Percentiles rank a stretch among this genome's conserved stretches.
Evolutionary conservation across 2,113 vertebrate species (phyloP).

Genomic region (Neodon shergylaensis): DNA sequence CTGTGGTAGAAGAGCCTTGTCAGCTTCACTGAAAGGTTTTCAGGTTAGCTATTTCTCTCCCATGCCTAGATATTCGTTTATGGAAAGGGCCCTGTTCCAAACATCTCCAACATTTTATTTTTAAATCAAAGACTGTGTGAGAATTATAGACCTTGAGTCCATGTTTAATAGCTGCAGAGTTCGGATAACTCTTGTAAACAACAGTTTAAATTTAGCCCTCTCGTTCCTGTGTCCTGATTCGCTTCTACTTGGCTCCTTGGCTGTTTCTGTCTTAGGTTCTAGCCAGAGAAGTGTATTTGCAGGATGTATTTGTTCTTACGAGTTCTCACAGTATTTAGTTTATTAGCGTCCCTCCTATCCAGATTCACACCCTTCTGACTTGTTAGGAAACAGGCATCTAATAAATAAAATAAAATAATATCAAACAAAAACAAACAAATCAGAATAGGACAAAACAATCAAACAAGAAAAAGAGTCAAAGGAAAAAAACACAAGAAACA

Average conservation of each 20-base stretch:
- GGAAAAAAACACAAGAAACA: background rate
- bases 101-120: constrained; percentile 51
- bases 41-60: constrained; percentile 30
- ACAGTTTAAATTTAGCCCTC: constrained; percentile 64
- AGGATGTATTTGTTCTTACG: background rate
- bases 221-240: constrained; percentile 14
- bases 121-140: constrained; percentile 36
- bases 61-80: constrained; percentile 5
- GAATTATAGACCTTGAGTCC: constrained; percentile 18
- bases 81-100: constrained; percentile 19
- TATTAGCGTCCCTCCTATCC: background rate
- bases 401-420: background rate
- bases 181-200: constrained; percentile 38
- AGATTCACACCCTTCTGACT: background rate
- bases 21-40: constrained; percentile 44
- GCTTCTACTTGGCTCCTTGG: background rate
- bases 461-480: background rate
- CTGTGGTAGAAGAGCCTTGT: background rate
- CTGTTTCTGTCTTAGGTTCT: constrained; percentile 22
- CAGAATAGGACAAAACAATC: background rate
- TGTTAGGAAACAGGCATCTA: background rate
- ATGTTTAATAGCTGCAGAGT: constrained; percentile 32
- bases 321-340: constrained; percentile 23
- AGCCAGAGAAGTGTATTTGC: constrained; percentile 26
- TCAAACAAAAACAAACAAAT: background rate